Conservation (phyloP, 2,113 vertebrate species). For the Hippocampus abdominalis region DNA sequence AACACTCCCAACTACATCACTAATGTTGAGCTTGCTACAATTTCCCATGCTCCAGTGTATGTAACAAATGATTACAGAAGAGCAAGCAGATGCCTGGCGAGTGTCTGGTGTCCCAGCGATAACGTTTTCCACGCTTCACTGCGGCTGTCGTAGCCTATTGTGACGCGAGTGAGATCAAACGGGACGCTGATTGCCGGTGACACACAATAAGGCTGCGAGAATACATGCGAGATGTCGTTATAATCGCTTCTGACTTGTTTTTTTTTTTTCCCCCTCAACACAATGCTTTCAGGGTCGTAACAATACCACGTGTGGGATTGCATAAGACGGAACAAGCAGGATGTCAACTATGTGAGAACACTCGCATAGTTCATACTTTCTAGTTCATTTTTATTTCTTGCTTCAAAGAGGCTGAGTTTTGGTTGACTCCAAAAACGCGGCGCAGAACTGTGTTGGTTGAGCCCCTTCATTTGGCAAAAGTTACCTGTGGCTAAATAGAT, state of each 20-base stretch:
- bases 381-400: not conserved
- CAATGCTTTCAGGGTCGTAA: not conserved
- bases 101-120: slow-evolving; percentile 25
- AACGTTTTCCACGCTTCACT: slow-evolving; percentile 25
- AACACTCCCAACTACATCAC: not conserved
- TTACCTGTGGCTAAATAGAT: slow-evolving; percentile 94
- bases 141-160: slow-evolving; percentile 29
- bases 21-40: slow-evolving; percentile 23
- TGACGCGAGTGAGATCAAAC: slow-evolving; percentile 46
- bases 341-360: too few species aligned
- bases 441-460: not conserved
- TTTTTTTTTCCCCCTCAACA: not conserved
- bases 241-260: not conserved
- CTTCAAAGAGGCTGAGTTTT: not conserved
- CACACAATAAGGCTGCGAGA: not conserved
- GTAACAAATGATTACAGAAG: slow-evolving; percentile 27
- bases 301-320: not conserved
- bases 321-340: not conserved
- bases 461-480: too few species aligned
- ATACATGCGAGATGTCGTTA: not conserved
- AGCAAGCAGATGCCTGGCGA: slow-evolving; percentile 14
- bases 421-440: not conserved
- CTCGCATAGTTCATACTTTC: too few species aligned
- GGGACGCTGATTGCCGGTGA: slow-evolving; percentile 2
- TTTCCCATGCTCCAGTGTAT: slow-evolving; percentile 8